Base-by-base conservation (phyloP, 2,113 vertebrate species). In the Reinhardtius hippoglossoides region DNA sequence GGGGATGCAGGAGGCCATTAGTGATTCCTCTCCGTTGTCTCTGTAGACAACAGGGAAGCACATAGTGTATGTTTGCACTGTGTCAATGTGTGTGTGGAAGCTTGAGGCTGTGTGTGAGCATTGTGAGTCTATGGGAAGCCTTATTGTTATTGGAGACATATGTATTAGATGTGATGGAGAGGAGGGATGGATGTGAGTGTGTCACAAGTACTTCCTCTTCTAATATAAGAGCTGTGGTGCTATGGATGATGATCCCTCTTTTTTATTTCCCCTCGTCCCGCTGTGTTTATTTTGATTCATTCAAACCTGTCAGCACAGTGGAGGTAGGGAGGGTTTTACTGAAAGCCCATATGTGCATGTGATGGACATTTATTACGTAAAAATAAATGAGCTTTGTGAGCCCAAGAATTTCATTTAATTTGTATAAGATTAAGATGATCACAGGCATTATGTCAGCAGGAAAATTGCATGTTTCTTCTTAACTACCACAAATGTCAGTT, bases 1-100 rank as follows among this genome's bases (percentile, higher is more conserved):
- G 87, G 88, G 88, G 88, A 88, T 73, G 87, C 46, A 50, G 91
- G 75, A 89, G 84, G 89, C 89, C 85, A 80, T 75, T 66, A 75
- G 81, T 76, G 79, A 89, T 87, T 77, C 67, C 82, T 80, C 69
- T 70, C 60, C 42, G 46, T 62, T 83, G 64, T 84, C 46, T 74
- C 74, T 84, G 21, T 59, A 37, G n/a, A 79, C 68, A 78, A 70
- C 61, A 81, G 71, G 79, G 72, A 74, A 76, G 71, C 82, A 85
- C 66, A 80, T 75, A 31, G 6, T 31, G 31, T 31, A 81, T 89
- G 78, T 71, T 61, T 68, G 60, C 16, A 23, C 26, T 74, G 75
- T 71, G 74, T 74, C 20, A 59, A 67, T 67, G 16, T 61, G 16
- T 61, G n/a, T 80, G 76, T 62, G 14, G 70, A 74, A 76, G 64